Percentiles rank a stretch among this genome's conserved stretches.
Conservation (phyloP, 2,797 vertebrate genomes). For the Cuniculus paca region DNA sequence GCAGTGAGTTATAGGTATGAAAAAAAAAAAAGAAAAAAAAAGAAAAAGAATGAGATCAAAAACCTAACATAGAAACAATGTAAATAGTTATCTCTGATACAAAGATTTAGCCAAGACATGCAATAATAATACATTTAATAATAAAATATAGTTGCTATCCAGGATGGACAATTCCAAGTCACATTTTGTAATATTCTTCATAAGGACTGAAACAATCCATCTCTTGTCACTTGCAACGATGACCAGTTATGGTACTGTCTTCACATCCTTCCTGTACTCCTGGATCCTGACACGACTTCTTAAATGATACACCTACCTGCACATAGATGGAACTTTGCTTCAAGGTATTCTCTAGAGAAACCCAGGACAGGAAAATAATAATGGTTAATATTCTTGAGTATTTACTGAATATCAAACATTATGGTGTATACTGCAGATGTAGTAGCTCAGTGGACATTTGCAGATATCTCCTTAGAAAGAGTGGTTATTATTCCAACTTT, state of each 20-base stretch:
- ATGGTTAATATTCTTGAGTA: not conserved
- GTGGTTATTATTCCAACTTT: constrained; percentile 23
- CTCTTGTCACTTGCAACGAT: not conserved
- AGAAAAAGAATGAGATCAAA: not conserved
- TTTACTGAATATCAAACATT: not conserved
- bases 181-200: not conserved
- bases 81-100: not conserved
- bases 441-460: not conserved
- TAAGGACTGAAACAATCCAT: not conserved
- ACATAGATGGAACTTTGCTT: not conserved
- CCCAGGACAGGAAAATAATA: not conserved
- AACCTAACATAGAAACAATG: not conserved
- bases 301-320: not conserved
- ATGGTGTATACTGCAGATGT: not conserved
- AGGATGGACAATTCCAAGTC: not conserved
- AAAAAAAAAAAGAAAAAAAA: constrained; percentile 10
- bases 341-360: not conserved
- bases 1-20: not conserved
- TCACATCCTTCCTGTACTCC: not conserved
- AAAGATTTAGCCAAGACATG: not conserved
- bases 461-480: not conserved
- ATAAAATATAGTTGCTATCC: not conserved
- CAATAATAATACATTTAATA: constrained; percentile 9
- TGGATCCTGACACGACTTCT: not conserved
- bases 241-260: not conserved